Evolutionary conservation across 1,140 invertebrate genomes (phyloP).

Genomic region (Drosophila azteca): DNA sequence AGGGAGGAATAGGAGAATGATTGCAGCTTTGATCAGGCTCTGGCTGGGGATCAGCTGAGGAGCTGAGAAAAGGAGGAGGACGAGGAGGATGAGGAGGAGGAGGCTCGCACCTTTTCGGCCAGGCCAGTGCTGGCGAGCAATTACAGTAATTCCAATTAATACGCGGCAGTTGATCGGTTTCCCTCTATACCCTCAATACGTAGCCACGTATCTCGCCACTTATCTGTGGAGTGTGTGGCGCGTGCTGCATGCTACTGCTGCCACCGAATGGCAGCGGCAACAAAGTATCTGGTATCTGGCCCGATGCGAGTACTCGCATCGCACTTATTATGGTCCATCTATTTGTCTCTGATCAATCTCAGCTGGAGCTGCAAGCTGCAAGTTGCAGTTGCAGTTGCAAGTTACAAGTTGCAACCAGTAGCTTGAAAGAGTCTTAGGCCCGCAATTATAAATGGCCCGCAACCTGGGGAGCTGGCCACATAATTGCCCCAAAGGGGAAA

Average conservation of each 20-base stretch:
- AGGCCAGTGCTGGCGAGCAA: conserved; percentile 29
- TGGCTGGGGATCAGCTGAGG: neutral
- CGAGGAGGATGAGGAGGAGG: too few species aligned
- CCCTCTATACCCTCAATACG: neutral
- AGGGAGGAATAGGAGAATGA: neutral
- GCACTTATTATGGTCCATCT: conserved; percentile 48
- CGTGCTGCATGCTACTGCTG: conserved; percentile 38
- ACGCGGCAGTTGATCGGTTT: conserved; percentile 26
- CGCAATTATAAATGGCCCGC: conserved; percentile 42
- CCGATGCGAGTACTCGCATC: conserved; percentile 16
- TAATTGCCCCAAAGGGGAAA: conserved; percentile 48
- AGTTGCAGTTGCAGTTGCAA: conserved; percentile 10
- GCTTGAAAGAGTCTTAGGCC: conserved; percentile 29
- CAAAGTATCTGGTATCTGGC: conserved; percentile 25
- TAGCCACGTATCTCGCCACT: conserved; percentile 5
- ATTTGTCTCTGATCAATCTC: conserved; percentile 52
- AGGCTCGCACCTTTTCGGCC: conserved; percentile 34
- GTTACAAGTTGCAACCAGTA: conserved; percentile 22
- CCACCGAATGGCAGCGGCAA: neutral
- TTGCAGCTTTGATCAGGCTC: neutral
- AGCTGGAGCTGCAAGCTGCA: conserved; percentile 11
- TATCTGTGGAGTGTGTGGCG: conserved; percentile 24
- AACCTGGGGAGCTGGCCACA: conserved; percentile 40
- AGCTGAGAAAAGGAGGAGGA: too few species aligned
- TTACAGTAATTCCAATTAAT: conserved; percentile 53